Conservation (phyloP, 2,113 vertebrate genomes). For the Chloebia gouldiae region DNA sequence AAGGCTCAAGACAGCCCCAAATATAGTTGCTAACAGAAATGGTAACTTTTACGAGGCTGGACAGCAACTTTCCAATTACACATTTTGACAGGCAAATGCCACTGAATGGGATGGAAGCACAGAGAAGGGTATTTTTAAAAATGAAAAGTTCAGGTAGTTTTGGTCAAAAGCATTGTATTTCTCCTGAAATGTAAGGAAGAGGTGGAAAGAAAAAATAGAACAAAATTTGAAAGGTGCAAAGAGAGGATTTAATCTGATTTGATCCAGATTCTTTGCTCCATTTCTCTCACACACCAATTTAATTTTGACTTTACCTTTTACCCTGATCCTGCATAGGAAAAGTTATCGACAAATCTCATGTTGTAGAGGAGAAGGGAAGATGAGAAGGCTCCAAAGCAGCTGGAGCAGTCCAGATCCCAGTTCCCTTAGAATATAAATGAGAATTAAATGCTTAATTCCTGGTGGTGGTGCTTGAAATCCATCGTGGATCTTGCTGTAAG, state of each 20-base stretch:
- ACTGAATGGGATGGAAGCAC: not conserved
- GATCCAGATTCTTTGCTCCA: not conserved
- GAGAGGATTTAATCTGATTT: not conserved
- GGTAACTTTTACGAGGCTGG: not conserved
- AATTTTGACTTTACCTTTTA: not conserved
- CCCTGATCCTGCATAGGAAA: not conserved
- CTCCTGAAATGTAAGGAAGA: not conserved
- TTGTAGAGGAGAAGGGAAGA: not conserved
- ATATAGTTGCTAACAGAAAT: not conserved
- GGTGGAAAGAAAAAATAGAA: not conserved
- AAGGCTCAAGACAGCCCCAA: not conserved
- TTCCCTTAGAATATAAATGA: not conserved
- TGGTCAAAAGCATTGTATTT: not conserved
- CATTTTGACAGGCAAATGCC: not conserved
- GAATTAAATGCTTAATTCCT: conserved; percentile 20
- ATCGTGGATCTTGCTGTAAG: accelerated
- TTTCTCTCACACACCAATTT: not conserved
- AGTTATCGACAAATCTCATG: not conserved
- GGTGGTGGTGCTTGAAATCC: not conserved
- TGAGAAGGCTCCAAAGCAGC: not conserved
- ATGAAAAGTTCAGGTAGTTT: not conserved
- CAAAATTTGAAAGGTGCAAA: not conserved
- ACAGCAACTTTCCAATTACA: not conserved
- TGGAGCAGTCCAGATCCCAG: not conserved
- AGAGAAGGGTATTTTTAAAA: not conserved